These are phyloP conservation scores for Heliocidaris erythrogramma DNA, from an alignment of 35 echinoderm and acorn worm genomes.

Conservation along the genomic window DNA sequence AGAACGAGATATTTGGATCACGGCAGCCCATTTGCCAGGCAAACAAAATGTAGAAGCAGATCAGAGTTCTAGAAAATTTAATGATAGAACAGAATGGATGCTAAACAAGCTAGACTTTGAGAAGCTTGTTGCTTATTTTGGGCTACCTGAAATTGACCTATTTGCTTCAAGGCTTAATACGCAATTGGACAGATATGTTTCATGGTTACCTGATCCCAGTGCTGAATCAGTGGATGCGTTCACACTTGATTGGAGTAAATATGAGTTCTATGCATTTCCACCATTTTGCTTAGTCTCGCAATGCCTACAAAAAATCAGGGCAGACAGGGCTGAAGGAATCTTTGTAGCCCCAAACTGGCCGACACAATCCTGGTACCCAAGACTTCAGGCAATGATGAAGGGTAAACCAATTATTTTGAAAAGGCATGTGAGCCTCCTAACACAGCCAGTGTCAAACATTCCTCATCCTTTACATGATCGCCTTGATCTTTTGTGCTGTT, in stretches of 20 bases:
- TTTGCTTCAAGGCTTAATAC: slow-evolving; percentile 67
- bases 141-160: slow-evolving; percentile 61
- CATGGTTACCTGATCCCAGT: slow-evolving; percentile 49
- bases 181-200: slow-evolving; percentile 48
- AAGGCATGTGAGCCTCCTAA: not conserved
- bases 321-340: slow-evolving; percentile 49
- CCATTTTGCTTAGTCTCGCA: slow-evolving; percentile 59
- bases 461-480: slow-evolving; percentile 39
- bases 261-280: slow-evolving; percentile 62
- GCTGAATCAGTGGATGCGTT: slow-evolving; percentile 47
- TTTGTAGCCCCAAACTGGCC: slow-evolving; percentile 62
- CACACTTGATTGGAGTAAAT: slow-evolving; percentile 44
- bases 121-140: slow-evolving; percentile 29
- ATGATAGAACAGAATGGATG: slow-evolving; percentile 73
- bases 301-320: slow-evolving; percentile 64
- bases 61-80: slow-evolving; percentile 54
- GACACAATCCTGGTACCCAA: slow-evolving; percentile 55
- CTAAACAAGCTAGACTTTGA: slow-evolving; percentile 44
- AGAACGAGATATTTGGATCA: slow-evolving; percentile 60
- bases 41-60: slow-evolving; percentile 68
- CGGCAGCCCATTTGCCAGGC: slow-evolving; percentile 62
- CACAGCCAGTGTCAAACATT: slow-evolving; percentile 7
- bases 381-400: not conserved
- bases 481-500: slow-evolving; percentile 56
- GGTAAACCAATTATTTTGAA: slow-evolving; percentile 41